These are phyloP conservation scores for Pelvicachromis taeniatus DNA, from an alignment of 2,113 vertebrate species.

Conservation along the genomic window DNA sequence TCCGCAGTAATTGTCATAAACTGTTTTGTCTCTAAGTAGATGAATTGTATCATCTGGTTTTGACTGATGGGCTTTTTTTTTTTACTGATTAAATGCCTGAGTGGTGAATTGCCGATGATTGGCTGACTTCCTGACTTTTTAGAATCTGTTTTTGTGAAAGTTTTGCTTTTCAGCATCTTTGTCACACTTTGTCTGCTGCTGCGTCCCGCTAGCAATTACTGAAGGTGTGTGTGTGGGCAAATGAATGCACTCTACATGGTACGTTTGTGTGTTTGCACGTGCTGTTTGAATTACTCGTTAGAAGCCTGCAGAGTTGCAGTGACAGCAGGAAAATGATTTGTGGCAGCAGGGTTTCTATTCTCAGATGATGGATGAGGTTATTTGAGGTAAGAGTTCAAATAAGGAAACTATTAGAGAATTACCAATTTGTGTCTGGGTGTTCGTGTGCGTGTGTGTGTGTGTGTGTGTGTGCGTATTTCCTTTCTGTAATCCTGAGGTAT, in stretches of 20 bases:
- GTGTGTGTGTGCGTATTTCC: too few relatives aligned
- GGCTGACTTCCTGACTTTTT: not conserved
- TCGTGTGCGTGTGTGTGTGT: not conserved
- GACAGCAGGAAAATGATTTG: slow-evolving; percentile 16
- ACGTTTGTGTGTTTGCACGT: not conserved
- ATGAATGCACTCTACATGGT: not conserved
- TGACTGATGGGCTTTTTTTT: not conserved
- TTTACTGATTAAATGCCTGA: not conserved
- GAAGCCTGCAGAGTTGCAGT: not conserved
- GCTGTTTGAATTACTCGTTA: not conserved
- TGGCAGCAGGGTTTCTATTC: slow-evolving; percentile 14
- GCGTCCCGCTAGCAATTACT: not conserved
- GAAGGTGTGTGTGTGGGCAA: not conserved
- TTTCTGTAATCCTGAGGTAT: not conserved
- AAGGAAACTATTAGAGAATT: slow-evolving; percentile 6
- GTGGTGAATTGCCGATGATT: not conserved
- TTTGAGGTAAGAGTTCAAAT: slow-evolving; percentile 19
- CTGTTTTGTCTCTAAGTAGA: not conserved
- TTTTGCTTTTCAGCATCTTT: not conserved
- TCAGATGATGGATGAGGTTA: slow-evolving; percentile 16
- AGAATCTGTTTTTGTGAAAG: not conserved
- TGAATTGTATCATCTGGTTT: not conserved
- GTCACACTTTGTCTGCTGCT: not conserved
- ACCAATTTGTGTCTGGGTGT: not conserved
- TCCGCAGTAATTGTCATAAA: not conserved